A percentile compares a stretch with the other conserved stretches of the same genome.
Evolutionary conservation across 2,797 vertebrate genomes (phyloP).

Genomic region (Caiman crocodilus): DNA sequence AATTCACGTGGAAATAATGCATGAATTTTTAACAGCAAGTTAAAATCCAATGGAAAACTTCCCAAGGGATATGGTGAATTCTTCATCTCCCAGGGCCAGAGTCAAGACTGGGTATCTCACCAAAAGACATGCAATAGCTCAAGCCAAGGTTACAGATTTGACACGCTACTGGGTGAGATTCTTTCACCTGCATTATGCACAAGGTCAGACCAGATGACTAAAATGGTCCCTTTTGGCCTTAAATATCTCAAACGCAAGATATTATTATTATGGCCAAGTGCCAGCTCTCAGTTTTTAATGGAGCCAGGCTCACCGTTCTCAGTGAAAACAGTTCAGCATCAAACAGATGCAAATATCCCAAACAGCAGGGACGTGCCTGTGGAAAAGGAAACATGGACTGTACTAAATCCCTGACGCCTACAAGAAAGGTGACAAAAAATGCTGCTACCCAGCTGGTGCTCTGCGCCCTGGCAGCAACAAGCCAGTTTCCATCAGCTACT

Average conservation of each 20-base stretch:
- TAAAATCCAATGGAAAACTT: not conserved
- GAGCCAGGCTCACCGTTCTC: not conserved
- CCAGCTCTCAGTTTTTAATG: not conserved
- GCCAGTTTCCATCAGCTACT: not conserved
- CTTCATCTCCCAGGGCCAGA: accelerated
- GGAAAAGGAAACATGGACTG: not conserved
- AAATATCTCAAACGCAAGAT: not conserved
- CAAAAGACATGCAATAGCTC: not conserved
- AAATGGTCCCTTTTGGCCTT: not conserved
- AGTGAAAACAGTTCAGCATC: not conserved
- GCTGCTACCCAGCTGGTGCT: accelerated
- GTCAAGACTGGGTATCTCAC: not conserved
- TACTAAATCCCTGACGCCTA: not conserved
- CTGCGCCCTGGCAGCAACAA: not conserved
- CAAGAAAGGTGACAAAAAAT: not conserved
- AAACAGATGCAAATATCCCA: not conserved
- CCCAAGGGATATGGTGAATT: not conserved
- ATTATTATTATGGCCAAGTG: not conserved
- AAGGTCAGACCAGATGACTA: not conserved
- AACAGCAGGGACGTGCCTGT: not conserved
- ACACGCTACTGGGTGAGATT: not conserved
- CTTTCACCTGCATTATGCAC: not conserved
- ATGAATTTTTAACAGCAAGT: not conserved
- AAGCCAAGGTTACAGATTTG: not conserved
- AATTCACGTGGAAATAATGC: not conserved